Base-by-base conservation (phyloP, 2,113 vertebrate species). In the Hucho hucho region DNA sequence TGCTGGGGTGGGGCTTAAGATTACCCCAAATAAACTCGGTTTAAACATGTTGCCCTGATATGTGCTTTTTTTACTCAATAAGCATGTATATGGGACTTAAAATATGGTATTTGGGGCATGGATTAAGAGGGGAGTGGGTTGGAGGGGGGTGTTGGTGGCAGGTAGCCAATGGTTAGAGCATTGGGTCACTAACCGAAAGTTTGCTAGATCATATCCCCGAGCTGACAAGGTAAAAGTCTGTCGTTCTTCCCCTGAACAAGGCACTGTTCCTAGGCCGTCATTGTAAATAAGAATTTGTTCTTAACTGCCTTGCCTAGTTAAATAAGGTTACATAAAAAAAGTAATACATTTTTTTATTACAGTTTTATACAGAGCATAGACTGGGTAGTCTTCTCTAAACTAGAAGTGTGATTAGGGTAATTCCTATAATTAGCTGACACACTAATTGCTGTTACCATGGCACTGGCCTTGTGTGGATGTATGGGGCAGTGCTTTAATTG, bases 391-490 rank as follows among this genome's bases (percentile, higher is more conserved):
- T 32, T 75, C 79, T 79, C 74, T 75, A 70, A 84, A 83, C 73
- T 82, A 77, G 63, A 82, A 87, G 82, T 76, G 79, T 85, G 87
- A 84, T 88, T 83, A 87, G 85, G 87, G 73, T 84, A 84, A 92
- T 92, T 79, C 70, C 70, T 86, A 76, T 89, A 87, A 90, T 91
- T 88, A 90, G 79, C 77, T 83, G 84, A 82, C 82, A 90, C 76
- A 32, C 79, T 88, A 87, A 89, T 88, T 86, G 37, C 37, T 9
- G 37, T 43, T 43, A 43, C 37, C 37, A 43, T 43, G 9, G 37
- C 37, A 43, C 37, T 43, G 37, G 37, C 37, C 37, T 43, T 43
- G 37, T 43, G 37, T 43, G 37, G 37, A 18, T 32, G 66, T 58
- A 80, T 77, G 37, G 7, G 37, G 37, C 37, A 12, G 37, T 43